Conservation (phyloP, 2,888 invertebrate genomes). For the Drosophila tanythrix region DNA sequence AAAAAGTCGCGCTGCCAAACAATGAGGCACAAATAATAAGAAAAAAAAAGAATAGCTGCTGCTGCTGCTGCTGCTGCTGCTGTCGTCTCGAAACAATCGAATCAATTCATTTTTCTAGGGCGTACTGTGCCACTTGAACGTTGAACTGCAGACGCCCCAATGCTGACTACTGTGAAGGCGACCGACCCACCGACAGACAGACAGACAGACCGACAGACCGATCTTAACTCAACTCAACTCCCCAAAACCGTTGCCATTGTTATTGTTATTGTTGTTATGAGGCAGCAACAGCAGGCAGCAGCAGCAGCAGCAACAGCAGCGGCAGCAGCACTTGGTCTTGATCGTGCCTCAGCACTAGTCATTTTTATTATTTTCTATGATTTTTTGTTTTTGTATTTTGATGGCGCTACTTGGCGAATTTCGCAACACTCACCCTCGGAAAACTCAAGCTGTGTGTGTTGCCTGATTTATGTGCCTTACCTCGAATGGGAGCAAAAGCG, state of each 20-base stretch:
- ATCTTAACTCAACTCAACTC: slow-evolving; percentile 51
- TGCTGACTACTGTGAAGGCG: slow-evolving; percentile 82
- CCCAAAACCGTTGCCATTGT: slow-evolving; percentile 61
- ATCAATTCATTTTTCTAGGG: slow-evolving; percentile 83
- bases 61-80: slow-evolving; percentile 12
- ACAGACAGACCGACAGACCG: slow-evolving; percentile 27
- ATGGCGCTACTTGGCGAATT: slow-evolving; percentile 65
- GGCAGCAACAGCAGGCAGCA: slow-evolving; percentile 31
- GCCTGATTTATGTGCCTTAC: slow-evolving; percentile 66
- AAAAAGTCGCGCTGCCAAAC: slow-evolving; percentile 54
- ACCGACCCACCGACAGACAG: slow-evolving; percentile 1
- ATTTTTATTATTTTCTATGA: slow-evolving; percentile 67
- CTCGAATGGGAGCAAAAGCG: slow-evolving; percentile 67
- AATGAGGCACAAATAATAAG: slow-evolving; percentile 38
- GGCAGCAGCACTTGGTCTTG: slow-evolving; percentile 68
- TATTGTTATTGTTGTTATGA: slow-evolving; percentile 59
- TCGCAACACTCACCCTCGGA: slow-evolving; percentile 61
- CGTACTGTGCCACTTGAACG: slow-evolving; percentile 84
- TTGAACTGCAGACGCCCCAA: slow-evolving; percentile 84
- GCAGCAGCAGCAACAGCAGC: slow-evolving; percentile 30
- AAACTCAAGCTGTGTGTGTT: slow-evolving; percentile 53
- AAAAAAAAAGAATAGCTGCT: slow-evolving; percentile 21
- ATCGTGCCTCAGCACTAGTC: slow-evolving; percentile 76
- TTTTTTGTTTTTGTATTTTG: slow-evolving; percentile 33
- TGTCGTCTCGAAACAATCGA: slow-evolving; percentile 70